Evolutionary conservation across 1,140 invertebrate genomes (phyloP), one percentile per base, ranked within the genome.

Genomic region (Ectropis grisescens): DNA sequence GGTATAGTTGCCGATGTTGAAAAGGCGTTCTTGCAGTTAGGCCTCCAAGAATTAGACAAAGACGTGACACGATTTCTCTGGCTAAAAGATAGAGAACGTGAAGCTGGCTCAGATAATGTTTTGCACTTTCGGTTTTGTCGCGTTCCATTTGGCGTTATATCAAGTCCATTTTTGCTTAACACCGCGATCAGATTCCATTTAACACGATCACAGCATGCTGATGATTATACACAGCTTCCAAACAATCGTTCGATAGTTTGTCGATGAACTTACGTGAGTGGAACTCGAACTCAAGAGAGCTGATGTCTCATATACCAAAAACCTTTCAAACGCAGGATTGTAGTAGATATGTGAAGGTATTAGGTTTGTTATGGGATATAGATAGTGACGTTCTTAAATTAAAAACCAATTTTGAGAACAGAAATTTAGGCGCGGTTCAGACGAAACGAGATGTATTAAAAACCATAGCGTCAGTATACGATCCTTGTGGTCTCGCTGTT

Each of bases 41-140:
- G 41, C 2, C 33, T 46, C 13, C 36, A 52, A 29, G 26, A 33
- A 4, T 8, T 36, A 33, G 46, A 53, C 28, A 29, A 33, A 19
- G 42, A 49, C 26, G 42, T 42, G 13, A 57, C 54, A 14, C 33
- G 54, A 7, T 53, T 49, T 15, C 22, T 52, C 6, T 52, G 48
- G 48, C 16, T n/a, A n/a, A 48, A 57, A 19, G 34, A 52, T 33
- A 13, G 35, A 7, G 28, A 31, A 11, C 16, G 23, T 30, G 33
- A 23, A 7, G 11, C 26, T n/a, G 25, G 12, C 16, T 2, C 23
- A 10, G 35, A 46, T 11, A 43, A 50, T 40, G 11, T 47, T 12
- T 11, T 31, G 26, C 27, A 41, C 13, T 26, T 37, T 4, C 6
- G 52, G 23, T 55, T 55, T 40, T 44, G 33, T 25, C 30, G 39